A percentile compares a stretch with the other conserved stretches of the same genome.
These are phyloP conservation scores for Dasyurus viverrinus DNA, from an alignment of 2,113 vertebrate species.

Conservation along the genomic window DNA sequence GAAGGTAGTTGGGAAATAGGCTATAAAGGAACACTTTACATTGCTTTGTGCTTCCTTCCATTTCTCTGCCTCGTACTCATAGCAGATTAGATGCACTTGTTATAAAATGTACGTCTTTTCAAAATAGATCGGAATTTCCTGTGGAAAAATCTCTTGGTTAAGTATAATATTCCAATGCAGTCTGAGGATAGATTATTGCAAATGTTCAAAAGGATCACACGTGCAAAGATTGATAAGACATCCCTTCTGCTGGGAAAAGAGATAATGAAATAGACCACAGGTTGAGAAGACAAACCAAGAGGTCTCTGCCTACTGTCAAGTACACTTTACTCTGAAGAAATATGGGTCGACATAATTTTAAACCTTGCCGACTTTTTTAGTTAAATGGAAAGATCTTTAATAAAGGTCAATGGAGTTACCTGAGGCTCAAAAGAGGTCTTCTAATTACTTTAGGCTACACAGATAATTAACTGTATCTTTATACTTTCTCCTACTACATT, in stretches of 20 bases:
- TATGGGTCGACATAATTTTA: background rate
- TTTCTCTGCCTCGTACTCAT: background rate
- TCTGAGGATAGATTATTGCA: constrained; percentile 1
- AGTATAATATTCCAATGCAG: background rate
- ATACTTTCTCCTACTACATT: background rate
- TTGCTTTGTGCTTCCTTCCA: background rate
- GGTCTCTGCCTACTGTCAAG: background rate
- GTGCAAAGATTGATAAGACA: background rate
- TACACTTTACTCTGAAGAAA: background rate
- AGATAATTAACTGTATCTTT: background rate
- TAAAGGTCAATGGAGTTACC: constrained; percentile 32
- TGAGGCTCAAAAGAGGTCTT: constrained; percentile 43
- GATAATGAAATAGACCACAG: constrained; percentile 11
- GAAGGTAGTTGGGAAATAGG: constrained; percentile 8
- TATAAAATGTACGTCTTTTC: constrained; percentile 30
- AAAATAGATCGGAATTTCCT: constrained; percentile 6
- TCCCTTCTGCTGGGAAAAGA: constrained; percentile 30
- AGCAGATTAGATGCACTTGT: background rate
- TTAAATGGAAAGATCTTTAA: constrained; percentile 28
- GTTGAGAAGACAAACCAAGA: constrained; percentile 3
- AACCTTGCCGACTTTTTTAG: background rate
- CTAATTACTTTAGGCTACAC: constrained; percentile 31
- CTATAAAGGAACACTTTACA: background rate
- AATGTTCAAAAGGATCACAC: constrained; percentile 11
- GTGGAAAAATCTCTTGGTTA: background rate